A percentile compares a stretch with the other conserved stretches of the same genome.
Conservation (phyloP, 2,797 vertebrate species). For the Tadarida brasiliensis region DNA sequence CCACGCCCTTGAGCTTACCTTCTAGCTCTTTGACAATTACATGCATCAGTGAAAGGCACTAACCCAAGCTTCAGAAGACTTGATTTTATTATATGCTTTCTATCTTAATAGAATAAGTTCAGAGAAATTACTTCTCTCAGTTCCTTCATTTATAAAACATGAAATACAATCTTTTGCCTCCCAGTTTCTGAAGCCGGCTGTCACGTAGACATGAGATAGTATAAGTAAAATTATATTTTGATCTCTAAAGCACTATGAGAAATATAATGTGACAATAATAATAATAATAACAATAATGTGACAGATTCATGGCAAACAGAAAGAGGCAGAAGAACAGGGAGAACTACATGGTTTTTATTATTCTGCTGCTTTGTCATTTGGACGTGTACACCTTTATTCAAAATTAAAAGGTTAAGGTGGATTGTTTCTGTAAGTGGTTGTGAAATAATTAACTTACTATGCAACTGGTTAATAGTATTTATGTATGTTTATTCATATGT, state of each 20-base stretch:
- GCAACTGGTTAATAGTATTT: neutral
- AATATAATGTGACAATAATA: neutral
- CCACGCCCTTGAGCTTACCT: neutral
- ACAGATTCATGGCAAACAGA: neutral
- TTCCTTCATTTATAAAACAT: conserved; percentile 24
- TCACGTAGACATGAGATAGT: neutral
- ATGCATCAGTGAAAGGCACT: neutral
- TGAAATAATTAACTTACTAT: neutral
- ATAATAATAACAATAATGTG: neutral
- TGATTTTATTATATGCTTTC: neutral
- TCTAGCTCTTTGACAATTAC: neutral
- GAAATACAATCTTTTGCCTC: neutral
- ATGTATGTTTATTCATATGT: neutral
- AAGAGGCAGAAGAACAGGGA: neutral
- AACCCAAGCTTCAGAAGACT: neutral
- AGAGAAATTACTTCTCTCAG: neutral
- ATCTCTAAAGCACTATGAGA: neutral
- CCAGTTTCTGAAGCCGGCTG: neutral
- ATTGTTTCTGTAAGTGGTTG: neutral
- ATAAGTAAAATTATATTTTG: neutral
- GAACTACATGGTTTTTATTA: neutral
- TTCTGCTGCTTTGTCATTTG: neutral
- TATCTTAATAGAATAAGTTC: neutral
- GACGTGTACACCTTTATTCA: neutral
- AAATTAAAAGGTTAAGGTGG: conserved; percentile 10